Percentiles rank a stretch among this genome's conserved stretches.
Evolutionary conservation across 2,888 invertebrate species (phyloP).

Genomic region (Sinopyrophorus schimmeli): DNA sequence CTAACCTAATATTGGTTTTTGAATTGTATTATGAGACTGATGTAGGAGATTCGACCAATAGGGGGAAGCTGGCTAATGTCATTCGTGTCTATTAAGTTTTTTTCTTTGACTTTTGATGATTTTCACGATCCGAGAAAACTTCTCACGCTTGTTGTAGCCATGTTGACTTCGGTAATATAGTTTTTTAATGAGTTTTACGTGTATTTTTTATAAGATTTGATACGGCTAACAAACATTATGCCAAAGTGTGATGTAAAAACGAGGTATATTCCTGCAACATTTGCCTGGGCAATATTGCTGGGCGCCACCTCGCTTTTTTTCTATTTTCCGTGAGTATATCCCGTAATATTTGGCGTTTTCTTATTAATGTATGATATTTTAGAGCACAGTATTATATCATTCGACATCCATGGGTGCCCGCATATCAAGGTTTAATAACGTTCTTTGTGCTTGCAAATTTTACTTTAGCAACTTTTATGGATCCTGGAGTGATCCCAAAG

Average conservation of each 20-base stretch:
- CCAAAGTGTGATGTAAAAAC: conserved; percentile 96
- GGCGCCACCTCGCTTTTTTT: conserved; percentile 94
- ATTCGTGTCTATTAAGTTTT: conserved; percentile 3
- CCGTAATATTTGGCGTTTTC: conserved; percentile 16
- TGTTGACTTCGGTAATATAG: conserved; percentile 52
- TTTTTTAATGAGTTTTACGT: conserved; percentile 43
- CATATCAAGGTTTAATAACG: conserved; percentile 91
- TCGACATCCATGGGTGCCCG: conserved; percentile 86
- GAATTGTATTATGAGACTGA: no score
- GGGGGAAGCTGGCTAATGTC: conserved; percentile 15
- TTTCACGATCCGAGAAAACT: conserved; percentile 25
- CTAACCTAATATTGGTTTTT: no score
- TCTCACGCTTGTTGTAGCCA: conserved; percentile 49
- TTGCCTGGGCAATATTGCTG: conserved; percentile 96
- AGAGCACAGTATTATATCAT: conserved; percentile 87
- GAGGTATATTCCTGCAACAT: conserved; percentile 96
- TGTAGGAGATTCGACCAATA: no score
- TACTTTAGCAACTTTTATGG: conserved; percentile 98
- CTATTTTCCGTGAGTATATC: conserved; percentile 92
- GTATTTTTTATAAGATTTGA: conserved; percentile 45
- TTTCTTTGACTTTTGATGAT: conserved; percentile 25
- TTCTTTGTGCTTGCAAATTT: conserved; percentile 98
- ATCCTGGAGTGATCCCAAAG: conserved; percentile 98
- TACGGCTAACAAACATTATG: conserved; percentile 63
- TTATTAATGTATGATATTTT: no score